Evolutionary conservation across 2,888 invertebrate genomes (phyloP).

Genomic region (Oligia latruncula): DNA sequence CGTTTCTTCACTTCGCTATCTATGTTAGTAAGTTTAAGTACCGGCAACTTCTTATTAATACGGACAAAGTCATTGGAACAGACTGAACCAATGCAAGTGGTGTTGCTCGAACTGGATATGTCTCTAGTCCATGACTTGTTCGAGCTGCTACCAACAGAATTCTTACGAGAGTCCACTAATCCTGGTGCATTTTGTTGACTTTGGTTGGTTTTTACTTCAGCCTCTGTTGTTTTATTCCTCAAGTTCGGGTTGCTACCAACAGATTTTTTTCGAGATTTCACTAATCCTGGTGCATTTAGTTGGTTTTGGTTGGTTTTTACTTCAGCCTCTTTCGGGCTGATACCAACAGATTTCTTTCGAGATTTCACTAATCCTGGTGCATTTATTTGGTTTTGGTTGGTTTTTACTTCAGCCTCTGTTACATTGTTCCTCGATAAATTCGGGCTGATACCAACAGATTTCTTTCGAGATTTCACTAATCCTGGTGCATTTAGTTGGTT

Average conservation of each 20-base stretch:
- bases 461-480: slow-evolving; percentile 64
- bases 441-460: slow-evolving; percentile 72
- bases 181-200: slow-evolving; percentile 11
- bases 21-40: slow-evolving; percentile 73
- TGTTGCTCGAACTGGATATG: slow-evolving; percentile 80
- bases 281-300: slow-evolving; percentile 17
- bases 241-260: slow-evolving; percentile 68
- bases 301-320: background rate
- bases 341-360: slow-evolving; percentile 71
- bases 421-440: background rate
- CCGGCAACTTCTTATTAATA: slow-evolving; percentile 80
- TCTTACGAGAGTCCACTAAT: slow-evolving; percentile 65
- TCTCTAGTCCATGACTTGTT: slow-evolving; percentile 82
- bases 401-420: background rate
- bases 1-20: slow-evolving; percentile 51
- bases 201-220: background rate
- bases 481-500: slow-evolving; percentile 8
- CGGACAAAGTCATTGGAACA: slow-evolving; percentile 75
- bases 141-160: slow-evolving; percentile 72
- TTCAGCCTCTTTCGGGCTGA: slow-evolving; percentile 58
- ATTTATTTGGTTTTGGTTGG: background rate
- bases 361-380: slow-evolving; percentile 51
- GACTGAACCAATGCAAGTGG: slow-evolving; percentile 74
- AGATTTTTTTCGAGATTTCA: slow-evolving; percentile 69
- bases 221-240: background rate